A percentile compares a stretch with the other conserved stretches of the same genome.
phyloP scores from a whole-genome alignment of 2,113 vertebrate species.

The Ramphastos sulfuratus region DNA sequence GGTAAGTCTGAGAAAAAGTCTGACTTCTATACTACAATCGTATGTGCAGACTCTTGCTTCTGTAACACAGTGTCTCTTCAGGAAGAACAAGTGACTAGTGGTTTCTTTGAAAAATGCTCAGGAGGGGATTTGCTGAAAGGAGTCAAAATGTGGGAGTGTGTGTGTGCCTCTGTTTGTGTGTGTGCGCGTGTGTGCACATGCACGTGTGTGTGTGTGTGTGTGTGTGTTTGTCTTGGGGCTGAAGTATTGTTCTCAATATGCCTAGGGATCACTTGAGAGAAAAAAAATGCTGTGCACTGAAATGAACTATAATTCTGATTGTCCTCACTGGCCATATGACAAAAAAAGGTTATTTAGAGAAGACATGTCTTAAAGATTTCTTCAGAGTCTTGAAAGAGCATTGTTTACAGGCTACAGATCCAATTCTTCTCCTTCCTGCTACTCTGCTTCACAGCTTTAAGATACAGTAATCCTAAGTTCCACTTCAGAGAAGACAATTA shows the following conservation, averaged over 20 bases:
- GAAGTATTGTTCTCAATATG: background rate
- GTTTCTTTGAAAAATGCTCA: background rate
- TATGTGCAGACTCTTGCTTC: background rate
- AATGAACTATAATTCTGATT: conserved; percentile 46
- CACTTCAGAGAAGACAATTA: conserved; percentile 67
- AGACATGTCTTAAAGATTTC: conserved; percentile 42
- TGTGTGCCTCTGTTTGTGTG: too few relatives aligned
- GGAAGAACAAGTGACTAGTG: background rate
- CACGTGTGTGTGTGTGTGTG: too few relatives aligned
- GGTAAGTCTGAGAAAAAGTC: background rate
- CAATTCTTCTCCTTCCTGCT: background rate
- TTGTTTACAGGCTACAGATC: conserved; percentile 25
- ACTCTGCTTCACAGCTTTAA: conserved; percentile 11
- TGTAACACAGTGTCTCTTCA: background rate
- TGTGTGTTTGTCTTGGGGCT: background rate
- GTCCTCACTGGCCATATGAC: conserved; percentile 8
- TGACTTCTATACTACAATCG: background rate
- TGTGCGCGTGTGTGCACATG: too few relatives aligned
- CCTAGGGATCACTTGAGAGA: background rate
- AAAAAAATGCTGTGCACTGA: background rate
- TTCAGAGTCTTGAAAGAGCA: conserved; percentile 50
- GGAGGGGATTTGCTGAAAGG: background rate
- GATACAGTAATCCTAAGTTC: conserved; percentile 46
- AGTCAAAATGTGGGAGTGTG: background rate
- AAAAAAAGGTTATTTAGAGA: conserved; percentile 40